A percentile compares a stretch with the other conserved stretches of the same genome.
phyloP scores from a whole-genome alignment of 2,797 vertebrate species.

The Silurus lanzhouensis region DNA sequence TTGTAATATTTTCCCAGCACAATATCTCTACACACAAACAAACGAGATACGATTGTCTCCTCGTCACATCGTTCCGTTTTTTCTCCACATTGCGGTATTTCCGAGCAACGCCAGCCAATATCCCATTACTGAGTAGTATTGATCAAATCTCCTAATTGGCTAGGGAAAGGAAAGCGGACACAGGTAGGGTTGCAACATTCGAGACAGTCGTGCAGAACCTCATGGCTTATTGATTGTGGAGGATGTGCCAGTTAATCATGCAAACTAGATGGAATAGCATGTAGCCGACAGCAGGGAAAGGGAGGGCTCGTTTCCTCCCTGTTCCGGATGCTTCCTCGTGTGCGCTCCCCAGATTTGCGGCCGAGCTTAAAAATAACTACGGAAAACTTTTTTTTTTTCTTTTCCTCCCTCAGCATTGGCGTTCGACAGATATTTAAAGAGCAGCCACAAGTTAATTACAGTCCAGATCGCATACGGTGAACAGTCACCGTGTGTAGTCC shows the following conservation, averaged over 20 bases:
- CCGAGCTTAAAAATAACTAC: neutral
- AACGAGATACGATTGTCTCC: conserved; percentile 55
- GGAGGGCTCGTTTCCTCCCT: conserved; percentile 63
- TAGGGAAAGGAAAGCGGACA: conserved; percentile 67
- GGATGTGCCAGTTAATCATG: conserved; percentile 72
- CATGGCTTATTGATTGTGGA: conserved; percentile 67
- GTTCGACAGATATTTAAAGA: neutral
- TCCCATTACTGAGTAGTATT: conserved; percentile 73
- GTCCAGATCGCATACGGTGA: neutral
- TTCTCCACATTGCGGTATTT: conserved; percentile 32
- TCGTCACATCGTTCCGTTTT: neutral
- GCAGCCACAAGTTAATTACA: neutral
- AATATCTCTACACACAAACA: conserved; percentile 52
- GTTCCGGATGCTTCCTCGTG: conserved; percentile 51
- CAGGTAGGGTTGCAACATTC: conserved; percentile 67
- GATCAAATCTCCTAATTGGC: conserved; percentile 77
- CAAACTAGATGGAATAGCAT: conserved; percentile 67
- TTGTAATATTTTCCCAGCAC: conserved; percentile 60
- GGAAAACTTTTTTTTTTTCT: neutral
- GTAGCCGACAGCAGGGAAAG: conserved; percentile 50
- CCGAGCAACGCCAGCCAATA: conserved; percentile 61
- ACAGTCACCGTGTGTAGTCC: too few relatives aligned
- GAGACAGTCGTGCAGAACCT: conserved; percentile 60
- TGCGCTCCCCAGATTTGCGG: conserved; percentile 36
- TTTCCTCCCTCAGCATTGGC: neutral